A percentile compares a stretch with the other conserved stretches of the same genome.
phyloP scores from a whole-genome alignment of 2,888 invertebrate genomes.

The Tinea pellionella region DNA sequence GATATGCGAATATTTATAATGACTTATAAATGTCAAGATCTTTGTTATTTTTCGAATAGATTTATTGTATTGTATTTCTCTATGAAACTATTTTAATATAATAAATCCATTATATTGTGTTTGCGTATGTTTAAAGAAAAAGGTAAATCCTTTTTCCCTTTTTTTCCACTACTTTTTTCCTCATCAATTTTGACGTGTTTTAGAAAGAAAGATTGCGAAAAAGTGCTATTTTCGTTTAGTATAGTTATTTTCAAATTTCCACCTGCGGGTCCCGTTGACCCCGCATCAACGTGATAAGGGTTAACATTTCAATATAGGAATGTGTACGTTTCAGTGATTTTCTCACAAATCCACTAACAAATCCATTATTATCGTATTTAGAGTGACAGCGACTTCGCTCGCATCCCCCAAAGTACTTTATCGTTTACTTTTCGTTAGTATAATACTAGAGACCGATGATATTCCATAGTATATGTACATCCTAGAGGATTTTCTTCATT shows the following conservation, averaged over 20 bases:
- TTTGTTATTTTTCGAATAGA: no score
- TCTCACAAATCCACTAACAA: not conserved
- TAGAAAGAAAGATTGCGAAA: not conserved
- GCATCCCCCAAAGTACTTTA: no score
- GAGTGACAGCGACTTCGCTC: slow-evolving; percentile 1
- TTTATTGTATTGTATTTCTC: no score
- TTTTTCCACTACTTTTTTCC: not conserved
- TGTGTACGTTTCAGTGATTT: slow-evolving; percentile 1
- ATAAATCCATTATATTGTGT: no score
- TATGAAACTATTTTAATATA: no score
- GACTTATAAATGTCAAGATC: no score
- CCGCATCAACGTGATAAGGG: slow-evolving; percentile 5
- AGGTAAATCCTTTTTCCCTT: not conserved
- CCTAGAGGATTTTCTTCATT: no score
- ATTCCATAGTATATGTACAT: no score
- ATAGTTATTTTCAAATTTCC: not conserved
- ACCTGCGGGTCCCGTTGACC: not conserved
- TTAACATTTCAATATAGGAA: slow-evolving; percentile 5
- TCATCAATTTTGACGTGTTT: slow-evolving; percentile 2
- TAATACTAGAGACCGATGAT: no score
- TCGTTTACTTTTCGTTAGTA: no score
- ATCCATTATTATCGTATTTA: slow-evolving; percentile 1
- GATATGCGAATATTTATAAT: no score
- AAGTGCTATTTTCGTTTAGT: not conserved
- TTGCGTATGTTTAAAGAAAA: not conserved